Conservation (phyloP, 2,113 vertebrate species). For the Microtus oregoni region DNA sequence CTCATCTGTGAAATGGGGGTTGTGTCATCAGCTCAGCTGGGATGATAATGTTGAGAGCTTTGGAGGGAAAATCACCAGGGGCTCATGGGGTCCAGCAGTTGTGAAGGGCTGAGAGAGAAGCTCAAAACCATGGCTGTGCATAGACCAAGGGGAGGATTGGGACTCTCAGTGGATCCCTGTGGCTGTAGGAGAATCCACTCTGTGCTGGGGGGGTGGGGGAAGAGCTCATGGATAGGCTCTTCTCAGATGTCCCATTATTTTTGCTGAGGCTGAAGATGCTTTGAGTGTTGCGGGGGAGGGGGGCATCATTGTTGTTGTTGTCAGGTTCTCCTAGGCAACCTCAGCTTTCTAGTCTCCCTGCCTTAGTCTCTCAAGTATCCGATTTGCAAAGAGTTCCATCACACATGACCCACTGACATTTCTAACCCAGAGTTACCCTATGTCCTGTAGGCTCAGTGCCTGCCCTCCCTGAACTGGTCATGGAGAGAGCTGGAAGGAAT, state of each 20-base stretch:
- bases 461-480: not conserved
- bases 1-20: not conserved
- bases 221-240: rapidly evolving
- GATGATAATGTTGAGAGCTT: not conserved
- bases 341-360: not conserved
- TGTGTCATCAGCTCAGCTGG: not conserved
- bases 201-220: rapidly evolving
- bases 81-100: rapidly evolving
- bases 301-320: too few relatives aligned
- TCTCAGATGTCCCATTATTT: not conserved
- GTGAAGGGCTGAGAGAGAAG: not conserved
- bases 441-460: not conserved
- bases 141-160: too few relatives aligned
- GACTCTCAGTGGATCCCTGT: too few relatives aligned
- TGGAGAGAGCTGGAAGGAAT: not conserved
- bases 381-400: not conserved
- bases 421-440: not conserved
- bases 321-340: not conserved
- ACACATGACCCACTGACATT: not conserved
- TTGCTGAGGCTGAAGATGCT: not conserved
- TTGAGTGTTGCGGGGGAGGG: not conserved
- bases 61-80: not conserved
- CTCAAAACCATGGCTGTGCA: too few relatives aligned
- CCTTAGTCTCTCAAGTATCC: not conserved
- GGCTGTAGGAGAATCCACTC: not conserved